A percentile compares a stretch with the other conserved stretches of the same genome.
Evolutionary conservation across 2,113 vertebrate species (phyloP).

Genomic region (Cyprinodon variegatus): DNA sequence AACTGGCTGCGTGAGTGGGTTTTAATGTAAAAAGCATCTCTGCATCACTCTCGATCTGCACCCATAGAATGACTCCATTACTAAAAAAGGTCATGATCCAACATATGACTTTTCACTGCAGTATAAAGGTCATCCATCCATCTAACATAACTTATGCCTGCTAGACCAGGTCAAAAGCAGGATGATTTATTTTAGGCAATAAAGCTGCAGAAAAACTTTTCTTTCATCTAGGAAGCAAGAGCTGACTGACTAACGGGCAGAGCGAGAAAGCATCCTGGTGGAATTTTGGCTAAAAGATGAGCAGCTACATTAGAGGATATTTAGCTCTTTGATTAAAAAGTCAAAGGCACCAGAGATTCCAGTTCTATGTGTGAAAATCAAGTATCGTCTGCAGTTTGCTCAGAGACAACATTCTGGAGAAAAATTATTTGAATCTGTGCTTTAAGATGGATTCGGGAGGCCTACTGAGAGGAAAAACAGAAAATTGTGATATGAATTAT

Average conservation of each 20-base stretch:
- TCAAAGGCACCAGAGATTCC: neutral
- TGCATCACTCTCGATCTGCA: neutral
- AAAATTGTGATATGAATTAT: neutral
- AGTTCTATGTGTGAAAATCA: neutral
- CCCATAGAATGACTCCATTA: neutral
- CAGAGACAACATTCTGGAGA: neutral
- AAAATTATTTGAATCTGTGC: neutral
- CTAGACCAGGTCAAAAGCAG: constrained; percentile 1
- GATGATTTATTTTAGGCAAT: neutral
- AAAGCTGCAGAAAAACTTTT: neutral
- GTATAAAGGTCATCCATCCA: constrained; percentile 16
- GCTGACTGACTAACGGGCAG: neutral
- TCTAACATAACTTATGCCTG: neutral
- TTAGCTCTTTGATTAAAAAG: neutral
- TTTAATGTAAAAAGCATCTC: constrained; percentile 22
- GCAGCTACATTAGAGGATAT: neutral
- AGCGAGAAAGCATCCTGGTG: neutral
- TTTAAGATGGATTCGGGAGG: neutral
- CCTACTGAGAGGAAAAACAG: neutral
- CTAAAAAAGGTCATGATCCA: constrained; percentile 33
- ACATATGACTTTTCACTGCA: constrained; percentile 2
- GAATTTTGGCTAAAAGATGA: neutral
- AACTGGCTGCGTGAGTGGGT: neutral
- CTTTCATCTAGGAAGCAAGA: neutral
- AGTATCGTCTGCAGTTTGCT: neutral